Evolutionary conservation across 2,797 vertebrate species (phyloP).

Genomic region (Channallabes apus): DNA sequence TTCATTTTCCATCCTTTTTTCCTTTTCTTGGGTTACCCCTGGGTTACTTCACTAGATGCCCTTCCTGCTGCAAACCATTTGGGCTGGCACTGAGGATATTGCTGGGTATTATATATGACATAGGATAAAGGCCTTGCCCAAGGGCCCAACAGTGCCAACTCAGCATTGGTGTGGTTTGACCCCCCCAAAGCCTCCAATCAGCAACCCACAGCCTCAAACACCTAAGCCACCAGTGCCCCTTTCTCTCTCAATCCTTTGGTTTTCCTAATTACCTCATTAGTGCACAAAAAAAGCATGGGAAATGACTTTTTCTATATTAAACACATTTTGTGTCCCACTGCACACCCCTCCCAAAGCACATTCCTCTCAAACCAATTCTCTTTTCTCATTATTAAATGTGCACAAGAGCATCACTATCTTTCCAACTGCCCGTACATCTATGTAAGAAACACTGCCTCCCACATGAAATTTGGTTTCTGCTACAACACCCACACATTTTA

Average conservation of each 20-base stretch:
- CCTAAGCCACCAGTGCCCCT: constrained; percentile 4
- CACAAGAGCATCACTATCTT: constrained; percentile 1
- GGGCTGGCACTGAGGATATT: too few species aligned
- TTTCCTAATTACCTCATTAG: constrained; percentile 64
- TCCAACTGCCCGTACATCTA: neutral
- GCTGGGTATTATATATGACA: too few species aligned
- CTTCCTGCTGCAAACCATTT: too few species aligned
- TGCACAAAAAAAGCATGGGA: constrained; percentile 56
- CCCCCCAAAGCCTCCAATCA: too few species aligned
- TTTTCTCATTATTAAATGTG: neutral
- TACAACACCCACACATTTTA: constrained; percentile 10
- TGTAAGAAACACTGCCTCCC: neutral
- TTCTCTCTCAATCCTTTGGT: constrained; percentile 37
- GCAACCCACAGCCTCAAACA: too few species aligned
- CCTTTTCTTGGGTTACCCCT: constrained; percentile 27
- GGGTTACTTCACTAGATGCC: too few species aligned
- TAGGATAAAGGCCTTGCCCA: too few species aligned
- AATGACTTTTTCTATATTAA: constrained; percentile 63
- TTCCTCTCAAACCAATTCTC: neutral
- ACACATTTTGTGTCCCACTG: constrained; percentile 33
- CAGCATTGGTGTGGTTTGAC: too few species aligned
- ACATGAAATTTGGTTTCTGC: neutral
- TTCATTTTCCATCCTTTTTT: constrained; percentile 4
- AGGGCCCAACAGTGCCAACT: too few species aligned
- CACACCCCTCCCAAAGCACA: constrained; percentile 34